Conservation (phyloP, 2,888 invertebrate species). For the Cyclophora albipunctata region DNA sequence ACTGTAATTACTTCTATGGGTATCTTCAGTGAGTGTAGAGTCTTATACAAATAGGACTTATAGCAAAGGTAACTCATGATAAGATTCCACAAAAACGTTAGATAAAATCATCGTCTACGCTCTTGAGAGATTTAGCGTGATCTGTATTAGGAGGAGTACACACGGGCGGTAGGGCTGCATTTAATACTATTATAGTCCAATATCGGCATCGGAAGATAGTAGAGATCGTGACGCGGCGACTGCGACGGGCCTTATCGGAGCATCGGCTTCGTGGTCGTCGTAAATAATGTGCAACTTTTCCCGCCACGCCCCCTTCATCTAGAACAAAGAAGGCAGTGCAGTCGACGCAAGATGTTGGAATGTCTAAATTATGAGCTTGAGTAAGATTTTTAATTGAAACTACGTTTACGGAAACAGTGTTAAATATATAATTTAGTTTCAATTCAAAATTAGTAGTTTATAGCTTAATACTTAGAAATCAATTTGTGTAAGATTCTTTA, state of each 20-base stretch:
- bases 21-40: no score
- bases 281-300: conserved; percentile 75
- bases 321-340: conserved; percentile 46
- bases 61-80: no score
- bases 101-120: no score
- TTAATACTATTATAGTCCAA: conserved; percentile 64
- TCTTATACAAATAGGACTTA: no score
- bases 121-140: conserved; percentile 28
- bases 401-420: no score
- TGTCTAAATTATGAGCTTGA: not conserved
- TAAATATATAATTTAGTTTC: no score
- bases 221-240: conserved; percentile 71
- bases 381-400: no score
- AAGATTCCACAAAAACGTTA: not conserved
- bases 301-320: conserved; percentile 60
- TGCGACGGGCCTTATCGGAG: conserved; percentile 73
- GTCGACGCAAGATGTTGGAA: conserved; percentile 11
- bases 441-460: no score
- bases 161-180: conserved; percentile 33
- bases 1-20: no score
- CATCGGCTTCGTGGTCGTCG: conserved; percentile 72
- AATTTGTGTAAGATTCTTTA: no score
- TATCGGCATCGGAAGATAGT: conserved; percentile 66
- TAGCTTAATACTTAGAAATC: no score
- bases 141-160: conserved; percentile 39